Conservation (phyloP, 2,888 invertebrate genomes). For the Griposia aprilina region DNA sequence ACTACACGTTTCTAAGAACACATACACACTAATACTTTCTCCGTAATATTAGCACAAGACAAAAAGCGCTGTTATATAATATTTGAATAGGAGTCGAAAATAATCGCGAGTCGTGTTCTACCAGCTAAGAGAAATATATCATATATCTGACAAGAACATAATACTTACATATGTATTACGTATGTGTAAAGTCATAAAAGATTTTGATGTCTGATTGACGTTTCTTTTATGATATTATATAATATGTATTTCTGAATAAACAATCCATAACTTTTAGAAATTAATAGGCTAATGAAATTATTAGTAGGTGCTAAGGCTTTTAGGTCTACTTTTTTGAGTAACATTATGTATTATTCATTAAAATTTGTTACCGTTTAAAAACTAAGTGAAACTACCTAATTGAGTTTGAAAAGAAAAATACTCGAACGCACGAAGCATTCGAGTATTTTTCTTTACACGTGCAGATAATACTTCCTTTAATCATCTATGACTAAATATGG, state of each 20-base stretch:
- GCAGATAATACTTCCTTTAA: neutral
- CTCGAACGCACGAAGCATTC: too few species aligned
- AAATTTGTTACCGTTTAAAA: neutral
- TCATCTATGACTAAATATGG: neutral
- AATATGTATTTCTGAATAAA: constrained; percentile 5
- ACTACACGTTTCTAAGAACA: neutral
- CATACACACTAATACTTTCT: constrained; percentile 37
- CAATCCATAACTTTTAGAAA: neutral
- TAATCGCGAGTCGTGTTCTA: constrained; percentile 25
- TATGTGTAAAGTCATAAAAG: constrained; percentile 1
- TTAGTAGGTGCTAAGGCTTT: neutral
- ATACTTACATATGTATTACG: constrained; percentile 9
- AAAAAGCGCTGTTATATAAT: constrained; percentile 33
- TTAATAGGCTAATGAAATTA: neutral
- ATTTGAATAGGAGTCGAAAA: constrained; percentile 13
- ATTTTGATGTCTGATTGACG: constrained; percentile 29
- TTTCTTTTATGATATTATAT: constrained; percentile 10
- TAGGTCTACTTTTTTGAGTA: neutral
- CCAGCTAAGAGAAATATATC: neutral
- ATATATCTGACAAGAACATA: constrained; percentile 55
- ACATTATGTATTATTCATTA: neutral
- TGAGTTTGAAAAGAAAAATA: neutral
- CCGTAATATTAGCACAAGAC: constrained; percentile 31
- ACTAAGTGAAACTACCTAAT: neutral
- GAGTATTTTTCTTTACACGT: too few species aligned